Evolutionary conservation across 2,797 vertebrate genomes (phyloP).

Genomic region (Ctenopoma multispine): DNA sequence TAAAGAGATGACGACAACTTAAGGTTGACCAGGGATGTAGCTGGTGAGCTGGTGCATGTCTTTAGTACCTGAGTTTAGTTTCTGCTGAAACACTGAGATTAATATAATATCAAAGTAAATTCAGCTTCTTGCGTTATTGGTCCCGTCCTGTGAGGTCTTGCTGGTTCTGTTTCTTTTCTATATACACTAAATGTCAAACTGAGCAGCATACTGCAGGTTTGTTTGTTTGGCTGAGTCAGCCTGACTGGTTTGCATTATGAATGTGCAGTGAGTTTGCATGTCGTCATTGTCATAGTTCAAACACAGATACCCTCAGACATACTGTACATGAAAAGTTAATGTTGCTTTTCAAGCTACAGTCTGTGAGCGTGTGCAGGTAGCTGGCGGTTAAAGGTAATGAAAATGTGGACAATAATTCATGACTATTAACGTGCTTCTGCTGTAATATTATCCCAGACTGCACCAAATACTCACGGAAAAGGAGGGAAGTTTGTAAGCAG

Average conservation of each 20-base stretch:
- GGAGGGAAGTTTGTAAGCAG: neutral
- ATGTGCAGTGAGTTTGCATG: conserved; percentile 53
- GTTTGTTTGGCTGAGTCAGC: conserved; percentile 38
- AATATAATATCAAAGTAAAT: conserved; percentile 13
- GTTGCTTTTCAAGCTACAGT: neutral
- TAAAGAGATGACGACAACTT: neutral
- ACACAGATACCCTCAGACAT: conserved; percentile 4
- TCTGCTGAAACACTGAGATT: neutral
- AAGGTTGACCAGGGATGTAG: conserved; percentile 7
- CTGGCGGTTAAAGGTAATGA: neutral
- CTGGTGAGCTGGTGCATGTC: neutral
- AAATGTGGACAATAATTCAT: neutral
- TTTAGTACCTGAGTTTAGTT: no score
- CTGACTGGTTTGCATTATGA: conserved; percentile 57
- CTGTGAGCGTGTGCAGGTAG: neutral
- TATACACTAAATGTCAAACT: neutral
- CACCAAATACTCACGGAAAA: neutral
- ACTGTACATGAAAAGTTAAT: neutral
- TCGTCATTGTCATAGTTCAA: conserved; percentile 19
- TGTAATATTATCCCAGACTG: neutral
- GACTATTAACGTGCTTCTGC: no score
- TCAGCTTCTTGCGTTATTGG: neutral
- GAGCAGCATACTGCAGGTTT: neutral
- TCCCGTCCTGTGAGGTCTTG: neutral
- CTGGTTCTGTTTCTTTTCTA: neutral